Evolutionary conservation across 2,797 vertebrate genomes (phyloP).

Genomic region (Etheostoma nigrum): DNA sequence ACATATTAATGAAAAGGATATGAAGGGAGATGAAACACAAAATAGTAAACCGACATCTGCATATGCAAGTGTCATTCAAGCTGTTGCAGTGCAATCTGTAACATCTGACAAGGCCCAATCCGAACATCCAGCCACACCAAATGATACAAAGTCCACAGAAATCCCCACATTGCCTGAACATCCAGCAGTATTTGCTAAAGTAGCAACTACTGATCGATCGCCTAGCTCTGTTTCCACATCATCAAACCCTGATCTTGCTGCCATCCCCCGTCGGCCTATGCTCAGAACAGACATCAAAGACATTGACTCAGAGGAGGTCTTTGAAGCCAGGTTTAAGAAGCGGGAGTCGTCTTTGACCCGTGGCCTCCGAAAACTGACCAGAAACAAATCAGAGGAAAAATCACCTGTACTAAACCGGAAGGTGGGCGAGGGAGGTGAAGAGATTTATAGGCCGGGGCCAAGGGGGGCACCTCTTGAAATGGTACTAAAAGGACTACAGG

Average conservation of each 20-base stretch:
- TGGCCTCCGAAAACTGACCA: constrained; percentile 89
- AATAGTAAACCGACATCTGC: constrained; percentile 54
- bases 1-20: constrained; percentile 33
- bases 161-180: constrained; percentile 68
- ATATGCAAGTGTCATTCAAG: constrained; percentile 84
- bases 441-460: constrained; percentile 91
- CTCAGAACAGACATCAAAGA: constrained; percentile 88
- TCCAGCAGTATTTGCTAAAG: constrained; percentile 83
- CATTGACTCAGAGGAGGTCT: constrained; percentile 94
- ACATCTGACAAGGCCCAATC: constrained; percentile 26
- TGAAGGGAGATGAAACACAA: constrained; percentile 19
- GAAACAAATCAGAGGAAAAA: constrained; percentile 91
- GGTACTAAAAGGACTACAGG: constrained; percentile 75
- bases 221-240: constrained; percentile 33
- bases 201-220: constrained; percentile 70
- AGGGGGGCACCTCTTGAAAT: constrained; percentile 91
- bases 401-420: constrained; percentile 69
- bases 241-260: constrained; percentile 47
- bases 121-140: not conserved
- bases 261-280: constrained; percentile 55
- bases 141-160: constrained; percentile 31
- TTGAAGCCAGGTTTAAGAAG: constrained; percentile 95
- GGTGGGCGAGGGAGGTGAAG: constrained; percentile 83
- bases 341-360: constrained; percentile 91
- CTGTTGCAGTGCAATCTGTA: constrained; percentile 63